phyloP scores from a whole-genome alignment of 2,113 vertebrate genomes.

The Hippocampus comes region DNA sequence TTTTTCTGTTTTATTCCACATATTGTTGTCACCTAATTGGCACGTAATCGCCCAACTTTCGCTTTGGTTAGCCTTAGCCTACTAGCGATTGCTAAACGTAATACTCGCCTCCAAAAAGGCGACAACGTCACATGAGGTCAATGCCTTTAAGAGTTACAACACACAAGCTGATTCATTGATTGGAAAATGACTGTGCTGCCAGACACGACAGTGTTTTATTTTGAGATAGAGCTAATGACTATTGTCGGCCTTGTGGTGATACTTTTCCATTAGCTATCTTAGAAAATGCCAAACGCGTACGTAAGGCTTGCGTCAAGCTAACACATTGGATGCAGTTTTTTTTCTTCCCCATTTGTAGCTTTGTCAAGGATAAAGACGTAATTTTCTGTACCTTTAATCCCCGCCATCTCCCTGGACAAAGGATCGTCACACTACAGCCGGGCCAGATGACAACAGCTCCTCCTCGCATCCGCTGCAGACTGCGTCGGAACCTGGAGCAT shows the following conservation, averaged over 20 bases:
- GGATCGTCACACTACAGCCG: conserved; percentile 46
- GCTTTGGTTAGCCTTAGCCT: conserved; percentile 37
- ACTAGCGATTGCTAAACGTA: not conserved
- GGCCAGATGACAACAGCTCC: conserved; percentile 50
- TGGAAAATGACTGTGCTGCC: not conserved
- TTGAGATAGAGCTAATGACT: not conserved
- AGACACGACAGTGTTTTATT: not conserved
- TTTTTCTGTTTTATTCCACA: not conserved
- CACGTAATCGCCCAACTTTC: conserved; percentile 16
- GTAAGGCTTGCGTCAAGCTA: not conserved
- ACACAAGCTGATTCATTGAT: too few species aligned
- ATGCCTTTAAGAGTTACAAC: too few species aligned
- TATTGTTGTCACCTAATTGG: conserved; percentile 12
- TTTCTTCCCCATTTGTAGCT: not conserved
- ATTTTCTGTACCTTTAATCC: conserved; percentile 73
- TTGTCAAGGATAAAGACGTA: accelerated
- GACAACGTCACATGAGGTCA: too few species aligned
- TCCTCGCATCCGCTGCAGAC: conserved; percentile 8
- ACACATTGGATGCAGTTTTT: not conserved
- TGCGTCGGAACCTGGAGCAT: conserved; percentile 2
- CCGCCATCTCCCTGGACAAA: conserved; percentile 71
- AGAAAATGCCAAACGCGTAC: not conserved
- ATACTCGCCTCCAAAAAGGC: too few species aligned
- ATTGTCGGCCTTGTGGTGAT: not conserved
- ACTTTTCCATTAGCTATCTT: conserved; percentile 1